These are phyloP conservation scores for Taurulus bubalis DNA, from an alignment of 2,113 vertebrate genomes.

Conservation along the genomic window DNA sequence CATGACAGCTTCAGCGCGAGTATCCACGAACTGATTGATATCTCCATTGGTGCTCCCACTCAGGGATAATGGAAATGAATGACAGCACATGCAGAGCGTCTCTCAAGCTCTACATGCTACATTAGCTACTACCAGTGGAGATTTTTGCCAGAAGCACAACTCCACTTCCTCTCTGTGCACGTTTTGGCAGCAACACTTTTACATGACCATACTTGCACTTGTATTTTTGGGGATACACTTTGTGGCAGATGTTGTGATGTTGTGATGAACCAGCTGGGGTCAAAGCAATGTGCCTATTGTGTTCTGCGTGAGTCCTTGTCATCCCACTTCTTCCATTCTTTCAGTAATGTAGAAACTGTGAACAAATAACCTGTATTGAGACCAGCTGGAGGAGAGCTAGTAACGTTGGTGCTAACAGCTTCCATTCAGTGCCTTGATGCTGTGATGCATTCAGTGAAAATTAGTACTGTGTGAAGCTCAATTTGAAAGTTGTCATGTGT, in stretches of 20 bases:
- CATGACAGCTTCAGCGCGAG: constrained; percentile 66
- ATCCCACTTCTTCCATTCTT: constrained; percentile 2
- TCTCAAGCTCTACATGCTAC: constrained; percentile 63
- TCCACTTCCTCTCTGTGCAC: constrained; percentile 31
- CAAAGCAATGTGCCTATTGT: constrained; percentile 25
- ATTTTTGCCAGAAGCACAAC: constrained; percentile 53
- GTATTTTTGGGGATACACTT: constrained; percentile 12
- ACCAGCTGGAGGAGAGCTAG: background rate
- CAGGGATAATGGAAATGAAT: constrained; percentile 69
- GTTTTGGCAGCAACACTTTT: constrained; percentile 50
- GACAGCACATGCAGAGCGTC: constrained; percentile 40
- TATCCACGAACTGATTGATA: constrained; percentile 73
- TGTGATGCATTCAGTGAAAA: background rate
- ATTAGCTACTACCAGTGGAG: constrained; percentile 55
- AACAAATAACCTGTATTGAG: background rate
- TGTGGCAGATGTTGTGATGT: constrained; percentile 5
- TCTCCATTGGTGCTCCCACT: constrained; percentile 64
- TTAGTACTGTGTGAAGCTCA: background rate
- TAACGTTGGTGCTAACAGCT: background rate
- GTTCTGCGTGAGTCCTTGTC: background rate
- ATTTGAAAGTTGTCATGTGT: background rate
- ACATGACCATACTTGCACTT: constrained; percentile 42
- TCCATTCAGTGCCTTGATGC: too few relatives aligned
- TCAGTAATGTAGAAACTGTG: background rate
- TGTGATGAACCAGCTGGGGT: constrained; percentile 20